Evolutionary conservation across 2,113 vertebrate species (phyloP), one percentile per base, ranked within the genome.

Genomic region (Nettapus auritus): DNA sequence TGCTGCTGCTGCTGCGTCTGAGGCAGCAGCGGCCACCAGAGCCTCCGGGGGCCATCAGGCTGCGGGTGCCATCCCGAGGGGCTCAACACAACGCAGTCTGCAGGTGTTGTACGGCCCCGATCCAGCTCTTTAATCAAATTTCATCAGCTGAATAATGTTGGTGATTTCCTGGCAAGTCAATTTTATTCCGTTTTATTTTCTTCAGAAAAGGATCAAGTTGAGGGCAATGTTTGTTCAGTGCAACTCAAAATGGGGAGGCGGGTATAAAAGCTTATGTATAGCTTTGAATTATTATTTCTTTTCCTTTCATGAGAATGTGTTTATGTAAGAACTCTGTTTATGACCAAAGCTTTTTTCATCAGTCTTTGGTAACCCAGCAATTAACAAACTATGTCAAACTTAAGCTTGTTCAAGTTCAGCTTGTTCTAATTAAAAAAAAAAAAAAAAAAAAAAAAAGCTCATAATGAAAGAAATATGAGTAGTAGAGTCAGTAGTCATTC

Each of bases 81-180:
- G 50, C 46, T 48, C 46, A 48, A 11, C 46, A 11, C 46, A 22
- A 10, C 46, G 11, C 46, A 48, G 46, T 48, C 46, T 48, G 0
- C 19, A 0, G 1, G 23, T 0, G 0, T 7, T 3, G 1, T 0
- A 5, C n/a, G 2, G 10, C 38, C 11, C 53, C 21, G 1, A 8
- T 0, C 16, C 21, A 0, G 25, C 46, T 3, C 13, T n/a, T 9
- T 5, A 36, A 4, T 42, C 22, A 3, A 9, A 13, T 1, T 7
- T 3, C 67, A 8, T 4, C 63, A 0, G 38, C 2, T 15, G 63
- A 36, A 9, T 23, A 2, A 6, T 6, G 0, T 5, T 1, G 0
- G 2, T 5, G 14, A 10, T 64, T 23, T 71, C 33, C 52, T 7
- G 13, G 33, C 46, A 76, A 16, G 11, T 38, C 81, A 31, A 0